These are phyloP conservation scores for Omphaloscelis lunosa DNA, from an alignment of 2,888 invertebrate genomes.

Conservation along the genomic window DNA sequence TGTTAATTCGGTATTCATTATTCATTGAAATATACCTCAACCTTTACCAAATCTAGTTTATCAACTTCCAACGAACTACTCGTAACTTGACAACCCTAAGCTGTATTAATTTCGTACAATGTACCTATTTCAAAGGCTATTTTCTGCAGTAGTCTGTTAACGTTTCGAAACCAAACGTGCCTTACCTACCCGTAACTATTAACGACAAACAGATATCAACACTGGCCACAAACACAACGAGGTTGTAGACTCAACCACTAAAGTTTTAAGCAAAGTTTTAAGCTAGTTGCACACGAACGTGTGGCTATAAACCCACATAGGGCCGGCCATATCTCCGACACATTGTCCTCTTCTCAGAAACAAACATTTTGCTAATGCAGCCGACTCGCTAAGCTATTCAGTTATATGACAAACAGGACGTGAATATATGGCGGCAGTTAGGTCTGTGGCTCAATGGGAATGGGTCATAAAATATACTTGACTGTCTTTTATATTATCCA, in stretches of 20 bases:
- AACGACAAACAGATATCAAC: slow-evolving; percentile 5
- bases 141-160: neutral
- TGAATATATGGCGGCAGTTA: slow-evolving; percentile 42
- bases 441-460: slow-evolving; percentile 14
- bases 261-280: slow-evolving; percentile 18
- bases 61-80: neutral
- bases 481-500: neutral
- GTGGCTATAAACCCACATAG: slow-evolving; percentile 53
- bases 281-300: slow-evolving; percentile 25
- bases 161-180: slow-evolving; percentile 4
- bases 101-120: neutral
- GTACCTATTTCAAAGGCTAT: neutral
- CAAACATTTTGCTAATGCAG: slow-evolving; percentile 61
- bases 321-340: slow-evolving; percentile 46
- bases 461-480: neutral
- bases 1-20: neutral
- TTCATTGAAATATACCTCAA: no score
- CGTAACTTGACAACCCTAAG: no score
- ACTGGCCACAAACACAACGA: slow-evolving; percentile 18
- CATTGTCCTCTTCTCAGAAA: slow-evolving; percentile 63
- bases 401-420: slow-evolving; percentile 56
- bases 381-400: slow-evolving; percentile 55
- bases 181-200: neutral
- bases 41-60: neutral
- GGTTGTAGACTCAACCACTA: slow-evolving; percentile 12